phyloP scores from a whole-genome alignment of 2,888 invertebrate species.

The Andrena trimmerana region DNA sequence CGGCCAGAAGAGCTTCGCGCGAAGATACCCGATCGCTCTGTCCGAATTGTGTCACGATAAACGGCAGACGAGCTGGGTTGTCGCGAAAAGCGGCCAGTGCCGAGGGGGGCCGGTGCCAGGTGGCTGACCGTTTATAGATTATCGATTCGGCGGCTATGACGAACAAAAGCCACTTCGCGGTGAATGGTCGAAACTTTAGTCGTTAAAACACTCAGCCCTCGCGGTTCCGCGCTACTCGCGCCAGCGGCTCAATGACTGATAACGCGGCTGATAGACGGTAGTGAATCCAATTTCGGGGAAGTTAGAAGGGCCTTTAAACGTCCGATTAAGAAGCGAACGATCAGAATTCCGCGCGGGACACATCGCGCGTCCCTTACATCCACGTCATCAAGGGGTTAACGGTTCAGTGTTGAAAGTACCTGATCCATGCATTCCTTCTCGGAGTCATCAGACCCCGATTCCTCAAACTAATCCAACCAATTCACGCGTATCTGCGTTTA shows the following conservation, averaged over 20 bases:
- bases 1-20: slow-evolving; percentile 28
- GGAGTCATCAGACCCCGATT: too few relatives aligned
- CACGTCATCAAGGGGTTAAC: neutral
- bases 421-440: too few relatives aligned
- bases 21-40: slow-evolving; percentile 65
- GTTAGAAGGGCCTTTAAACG: neutral
- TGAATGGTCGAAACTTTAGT: slow-evolving; percentile 62
- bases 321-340: slow-evolving; percentile 33
- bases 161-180: slow-evolving; percentile 63
- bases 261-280: slow-evolving; percentile 19
- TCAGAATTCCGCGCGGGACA: neutral
- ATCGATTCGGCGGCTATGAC: slow-evolving; percentile 66
- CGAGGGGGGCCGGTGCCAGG: slow-evolving; percentile 44
- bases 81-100: slow-evolving; percentile 56
- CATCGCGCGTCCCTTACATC: neutral
- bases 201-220: slow-evolving; percentile 60
- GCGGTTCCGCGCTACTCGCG: slow-evolving; percentile 18
- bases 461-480: neutral
- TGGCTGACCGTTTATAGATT: slow-evolving; percentile 71
- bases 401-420: neutral
- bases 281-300: slow-evolving; percentile 32
- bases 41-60: slow-evolving; percentile 45
- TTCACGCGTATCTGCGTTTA: slow-evolving; percentile 12
- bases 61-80: slow-evolving; percentile 46
- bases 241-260: slow-evolving; percentile 16